Percentiles rank a stretch among this genome's conserved stretches.
Evolutionary conservation across 2,888 invertebrate genomes (phyloP).

Genomic region (Brenthis daphne): DNA sequence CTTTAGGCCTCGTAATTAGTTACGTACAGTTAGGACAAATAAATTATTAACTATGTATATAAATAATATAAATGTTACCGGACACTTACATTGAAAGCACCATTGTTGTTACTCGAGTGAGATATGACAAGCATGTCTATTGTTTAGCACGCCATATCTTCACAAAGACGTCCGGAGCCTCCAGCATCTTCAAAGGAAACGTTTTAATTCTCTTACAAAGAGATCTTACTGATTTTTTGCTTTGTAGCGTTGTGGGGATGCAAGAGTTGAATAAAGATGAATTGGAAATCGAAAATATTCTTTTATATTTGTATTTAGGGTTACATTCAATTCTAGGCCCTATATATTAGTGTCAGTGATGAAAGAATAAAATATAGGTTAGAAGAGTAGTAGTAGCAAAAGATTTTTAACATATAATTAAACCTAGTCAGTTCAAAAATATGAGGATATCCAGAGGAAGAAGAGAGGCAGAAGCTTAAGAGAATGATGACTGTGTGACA

Average conservation of each 20-base stretch:
- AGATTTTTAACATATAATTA: no score
- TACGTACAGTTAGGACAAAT: no score
- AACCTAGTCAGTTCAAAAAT: no score
- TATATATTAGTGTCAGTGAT: no score
- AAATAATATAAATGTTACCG: not conserved
- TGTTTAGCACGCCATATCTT: slow-evolving; percentile 18
- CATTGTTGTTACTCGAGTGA: slow-evolving; percentile 1
- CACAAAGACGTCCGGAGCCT: slow-evolving; percentile 24
- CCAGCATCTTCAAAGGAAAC: slow-evolving; percentile 33
- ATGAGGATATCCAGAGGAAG: no score
- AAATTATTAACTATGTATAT: no score
- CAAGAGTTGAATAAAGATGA: slow-evolving; percentile 13
- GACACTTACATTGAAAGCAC: slow-evolving; percentile 7
- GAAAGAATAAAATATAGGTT: no score
- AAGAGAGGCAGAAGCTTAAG: no score
- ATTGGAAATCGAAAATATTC: slow-evolving; percentile 5
- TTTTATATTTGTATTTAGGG: not conserved
- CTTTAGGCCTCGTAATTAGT: no score
- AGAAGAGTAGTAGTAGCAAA: no score
- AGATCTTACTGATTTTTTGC: slow-evolving; percentile 17
- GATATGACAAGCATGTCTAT: slow-evolving; percentile 17
- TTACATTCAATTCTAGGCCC: not conserved
- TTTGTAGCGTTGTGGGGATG: slow-evolving; percentile 10
- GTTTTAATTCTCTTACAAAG: slow-evolving; percentile 33
- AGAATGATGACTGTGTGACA: no score